Conservation (phyloP, 2,888 invertebrate species). For the Drosophila ochracea region DNA sequence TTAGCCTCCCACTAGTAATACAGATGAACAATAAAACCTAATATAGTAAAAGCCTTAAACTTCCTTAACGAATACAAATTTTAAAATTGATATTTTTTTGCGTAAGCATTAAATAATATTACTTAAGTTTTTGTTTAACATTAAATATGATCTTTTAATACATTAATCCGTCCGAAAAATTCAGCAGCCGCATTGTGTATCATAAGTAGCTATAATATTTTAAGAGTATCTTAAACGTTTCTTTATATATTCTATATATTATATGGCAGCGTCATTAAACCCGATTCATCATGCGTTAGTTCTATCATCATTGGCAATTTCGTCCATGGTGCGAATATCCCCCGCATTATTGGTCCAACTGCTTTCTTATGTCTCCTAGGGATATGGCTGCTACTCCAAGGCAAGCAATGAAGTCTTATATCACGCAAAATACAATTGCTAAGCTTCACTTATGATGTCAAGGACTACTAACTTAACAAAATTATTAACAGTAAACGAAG, state of each 20-base stretch:
- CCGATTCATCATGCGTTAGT: neutral
- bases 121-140: neutral
- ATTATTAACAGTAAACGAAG: neutral
- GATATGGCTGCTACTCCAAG: no score
- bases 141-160: neutral
- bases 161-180: neutral
- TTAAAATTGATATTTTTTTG: neutral
- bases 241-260: neutral
- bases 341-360: no score
- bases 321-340: neutral
- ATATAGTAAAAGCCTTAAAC: neutral
- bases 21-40: neutral
- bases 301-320: neutral
- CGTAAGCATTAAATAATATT: neutral
- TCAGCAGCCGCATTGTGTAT: neutral
- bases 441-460: neutral
- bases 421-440: neutral
- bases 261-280: neutral
- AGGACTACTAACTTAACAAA: neutral
- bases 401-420: neutral
- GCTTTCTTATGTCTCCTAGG: no score
- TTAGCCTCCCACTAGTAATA: conserved; percentile 9
- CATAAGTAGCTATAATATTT: neutral
- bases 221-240: neutral
- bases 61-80: neutral